Percentiles rank a stretch among this genome's conserved stretches.
Evolutionary conservation across 2,113 vertebrate genomes (phyloP).

Genomic region (Suricata suricatta): DNA sequence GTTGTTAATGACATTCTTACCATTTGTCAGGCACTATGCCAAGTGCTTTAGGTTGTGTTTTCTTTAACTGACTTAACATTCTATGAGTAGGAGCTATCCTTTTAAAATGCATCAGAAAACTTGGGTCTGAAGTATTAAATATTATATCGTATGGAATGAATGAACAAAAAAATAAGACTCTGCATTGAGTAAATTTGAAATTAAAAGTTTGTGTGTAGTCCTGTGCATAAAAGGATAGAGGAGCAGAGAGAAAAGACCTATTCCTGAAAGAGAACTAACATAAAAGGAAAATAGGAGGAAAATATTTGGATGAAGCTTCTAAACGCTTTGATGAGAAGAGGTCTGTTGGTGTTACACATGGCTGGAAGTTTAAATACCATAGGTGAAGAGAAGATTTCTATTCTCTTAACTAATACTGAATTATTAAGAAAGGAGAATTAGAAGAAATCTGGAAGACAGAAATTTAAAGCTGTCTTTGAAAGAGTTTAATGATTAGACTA

Average conservation of each 20-base stretch:
- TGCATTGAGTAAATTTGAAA: background rate
- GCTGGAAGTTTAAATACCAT: background rate
- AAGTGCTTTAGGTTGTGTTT: background rate
- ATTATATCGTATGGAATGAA: background rate
- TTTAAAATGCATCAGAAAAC: background rate
- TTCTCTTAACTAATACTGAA: background rate
- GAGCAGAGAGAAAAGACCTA: background rate
- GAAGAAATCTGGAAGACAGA: background rate
- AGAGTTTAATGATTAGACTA: background rate
- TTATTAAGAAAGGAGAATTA: background rate
- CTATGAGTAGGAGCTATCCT: background rate
- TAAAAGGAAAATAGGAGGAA: background rate
- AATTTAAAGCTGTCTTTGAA: background rate
- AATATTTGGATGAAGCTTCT: background rate
- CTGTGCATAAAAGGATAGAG: background rate
- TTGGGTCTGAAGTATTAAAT: background rate
- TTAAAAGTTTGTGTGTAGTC: background rate
- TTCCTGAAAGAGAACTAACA: background rate
- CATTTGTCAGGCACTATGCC: background rate
- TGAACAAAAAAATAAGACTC: background rate
- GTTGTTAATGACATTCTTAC: background rate
- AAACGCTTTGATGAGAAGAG: background rate
- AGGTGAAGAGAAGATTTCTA: background rate
- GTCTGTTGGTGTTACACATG: background rate
- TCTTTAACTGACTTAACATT: background rate